A percentile compares a stretch with the other conserved stretches of the same genome.
These are phyloP conservation scores for Campodea augens DNA, from an alignment of 1,140 invertebrate genomes.

Conservation along the genomic window DNA sequence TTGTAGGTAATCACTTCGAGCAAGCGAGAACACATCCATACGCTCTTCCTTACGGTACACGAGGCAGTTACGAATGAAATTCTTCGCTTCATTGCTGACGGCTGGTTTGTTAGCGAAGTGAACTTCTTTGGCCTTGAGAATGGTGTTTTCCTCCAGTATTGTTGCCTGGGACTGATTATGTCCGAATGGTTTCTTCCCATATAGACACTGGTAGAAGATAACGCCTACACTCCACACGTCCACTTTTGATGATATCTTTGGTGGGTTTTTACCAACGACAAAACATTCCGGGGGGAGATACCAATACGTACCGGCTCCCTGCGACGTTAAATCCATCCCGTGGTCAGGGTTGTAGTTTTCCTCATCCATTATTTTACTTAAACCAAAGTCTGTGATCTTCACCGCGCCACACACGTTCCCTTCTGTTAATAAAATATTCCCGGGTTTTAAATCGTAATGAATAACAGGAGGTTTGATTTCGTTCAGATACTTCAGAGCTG, in stretches of 20 bases:
- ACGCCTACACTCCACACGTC: conserved; percentile 99
- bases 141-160: conserved; percentile 98
- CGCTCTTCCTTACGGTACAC: conserved; percentile 96
- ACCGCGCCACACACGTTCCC: conserved; percentile 85
- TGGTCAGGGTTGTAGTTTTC: conserved; percentile 96
- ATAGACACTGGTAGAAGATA: conserved; percentile 99
- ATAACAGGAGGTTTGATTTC: conserved; percentile 99
- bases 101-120: conserved; percentile 97
- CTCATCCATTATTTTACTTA: conserved; percentile 99
- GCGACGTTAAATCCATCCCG: conserved; percentile 98
- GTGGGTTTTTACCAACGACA: conserved; percentile 95
- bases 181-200: conserved; percentile 90
- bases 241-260: conserved; percentile 99
- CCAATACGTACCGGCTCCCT: conserved; percentile 99
- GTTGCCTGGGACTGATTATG: conserved; percentile 99
- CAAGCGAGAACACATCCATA: conserved; percentile 88
- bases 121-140: conserved; percentile 96
- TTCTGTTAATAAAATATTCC: conserved; percentile 43
- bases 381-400: conserved; percentile 98
- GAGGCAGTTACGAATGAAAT: conserved; percentile 92
- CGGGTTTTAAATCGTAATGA: conserved; percentile 98
- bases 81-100: conserved; percentile 95
- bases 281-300: conserved; percentile 99
- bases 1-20: conserved; percentile 90
- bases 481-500: conserved; percentile 97